These are phyloP conservation scores for Halcyon smyrnensis DNA, from an alignment of 2,797 vertebrate genomes.

Conservation along the genomic window DNA sequence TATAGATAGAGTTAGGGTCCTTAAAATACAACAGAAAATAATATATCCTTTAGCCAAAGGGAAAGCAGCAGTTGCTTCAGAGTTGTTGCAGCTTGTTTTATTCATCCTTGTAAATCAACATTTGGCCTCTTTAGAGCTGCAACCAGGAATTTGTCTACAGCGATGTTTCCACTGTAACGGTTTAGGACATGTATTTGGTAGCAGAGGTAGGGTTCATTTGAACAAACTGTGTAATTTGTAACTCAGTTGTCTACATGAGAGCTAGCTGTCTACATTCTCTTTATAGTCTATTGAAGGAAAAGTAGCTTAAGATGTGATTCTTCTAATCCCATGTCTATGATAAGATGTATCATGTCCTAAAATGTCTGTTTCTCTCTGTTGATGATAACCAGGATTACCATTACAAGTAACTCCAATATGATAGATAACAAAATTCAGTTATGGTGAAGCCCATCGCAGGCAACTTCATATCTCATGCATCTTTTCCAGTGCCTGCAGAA, in stretches of 20 bases:
- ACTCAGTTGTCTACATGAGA: background rate
- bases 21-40: constrained; percentile 41
- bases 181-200: background rate
- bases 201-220: background rate
- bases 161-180: background rate
- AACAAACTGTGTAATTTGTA: background rate
- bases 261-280: background rate
- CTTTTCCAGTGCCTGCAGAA: background rate
- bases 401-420: background rate
- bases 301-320: background rate
- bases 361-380: background rate
- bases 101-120: constrained; percentile 12
- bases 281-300: background rate
- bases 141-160: background rate
- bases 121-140: constrained; percentile 4
- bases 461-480: background rate
- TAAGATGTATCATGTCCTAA: background rate
- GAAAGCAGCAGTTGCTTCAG: background rate
- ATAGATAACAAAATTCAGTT: background rate
- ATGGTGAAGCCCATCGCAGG: background rate
- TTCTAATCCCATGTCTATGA: background rate
- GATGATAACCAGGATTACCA: background rate
- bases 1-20: background rate
- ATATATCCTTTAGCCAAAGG: background rate
- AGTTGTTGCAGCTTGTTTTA: background rate